Percentiles rank a stretch among this genome's conserved stretches.
phyloP scores from a whole-genome alignment of 2,888 invertebrate species.

The Dynastes tityus region DNA sequence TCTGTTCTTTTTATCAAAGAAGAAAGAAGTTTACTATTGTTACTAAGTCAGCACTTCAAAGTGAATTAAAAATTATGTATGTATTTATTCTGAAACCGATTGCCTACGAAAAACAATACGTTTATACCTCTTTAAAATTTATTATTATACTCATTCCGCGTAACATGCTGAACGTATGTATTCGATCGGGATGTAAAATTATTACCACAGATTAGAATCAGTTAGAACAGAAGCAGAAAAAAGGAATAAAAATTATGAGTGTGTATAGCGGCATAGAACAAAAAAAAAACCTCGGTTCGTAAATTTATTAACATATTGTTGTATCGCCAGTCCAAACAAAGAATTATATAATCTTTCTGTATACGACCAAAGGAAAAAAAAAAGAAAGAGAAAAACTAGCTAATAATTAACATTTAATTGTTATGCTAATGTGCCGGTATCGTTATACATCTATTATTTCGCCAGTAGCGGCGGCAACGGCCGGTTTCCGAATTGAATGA shows the following conservation, averaged over 20 bases:
- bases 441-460: constrained; percentile 31
- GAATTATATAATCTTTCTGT: constrained; percentile 8
- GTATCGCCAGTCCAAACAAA: background rate
- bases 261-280: background rate
- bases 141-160: too few relatives aligned
- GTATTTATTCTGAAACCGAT: too few relatives aligned
- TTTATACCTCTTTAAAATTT: too few relatives aligned
- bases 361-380: background rate
- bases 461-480: constrained; percentile 14
- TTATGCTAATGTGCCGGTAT: constrained; percentile 27
- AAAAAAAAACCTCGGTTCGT: background rate
- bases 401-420: constrained; percentile 41
- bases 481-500: constrained; percentile 24
- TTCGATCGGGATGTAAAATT: background rate
- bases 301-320: constrained; percentile 10
- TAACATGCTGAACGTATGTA: background rate
- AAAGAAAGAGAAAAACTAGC: background rate
- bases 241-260: constrained; percentile 2
- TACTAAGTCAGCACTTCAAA: too few relatives aligned
- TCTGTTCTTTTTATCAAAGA: too few relatives aligned
- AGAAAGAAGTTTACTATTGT: too few relatives aligned
- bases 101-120: too few relatives aligned
- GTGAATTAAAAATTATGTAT: too few relatives aligned
- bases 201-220: constrained; percentile 5
- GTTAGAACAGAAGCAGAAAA: background rate